These are phyloP conservation scores for Drosophila ficusphila DNA, from an alignment of 1,140 invertebrate genomes.

Conservation along the genomic window DNA sequence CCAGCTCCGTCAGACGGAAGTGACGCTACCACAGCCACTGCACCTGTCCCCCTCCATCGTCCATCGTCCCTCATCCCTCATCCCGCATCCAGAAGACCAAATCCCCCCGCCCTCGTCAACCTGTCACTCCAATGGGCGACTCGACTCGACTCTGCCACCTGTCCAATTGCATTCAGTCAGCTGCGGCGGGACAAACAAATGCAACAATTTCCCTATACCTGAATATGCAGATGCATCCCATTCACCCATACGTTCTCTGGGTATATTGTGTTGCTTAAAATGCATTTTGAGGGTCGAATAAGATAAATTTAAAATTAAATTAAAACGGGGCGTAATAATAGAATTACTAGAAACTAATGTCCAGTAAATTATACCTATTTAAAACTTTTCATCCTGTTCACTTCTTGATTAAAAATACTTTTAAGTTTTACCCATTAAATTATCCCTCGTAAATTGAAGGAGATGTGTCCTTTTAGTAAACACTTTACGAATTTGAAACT, in stretches of 20 bases:
- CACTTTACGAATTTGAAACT: too few species aligned
- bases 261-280: background rate
- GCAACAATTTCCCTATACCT: slow-evolving; percentile 61
- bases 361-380: too few species aligned
- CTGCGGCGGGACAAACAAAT: slow-evolving; percentile 45
- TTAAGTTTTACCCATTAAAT: too few species aligned
- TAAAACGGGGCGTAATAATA: too few species aligned
- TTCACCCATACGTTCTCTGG: slow-evolving; percentile 1
- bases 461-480: too few species aligned
- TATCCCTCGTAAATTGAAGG: too few species aligned
- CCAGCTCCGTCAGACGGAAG: slow-evolving; percentile 48
- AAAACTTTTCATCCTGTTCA: too few species aligned
- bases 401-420: too few species aligned
- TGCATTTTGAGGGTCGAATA: background rate
- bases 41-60: slow-evolving; percentile 53
- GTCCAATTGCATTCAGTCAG: slow-evolving; percentile 66
- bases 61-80: slow-evolving; percentile 25
- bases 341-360: too few species aligned
- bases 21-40: slow-evolving; percentile 33
- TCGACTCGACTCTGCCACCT: slow-evolving; percentile 45
- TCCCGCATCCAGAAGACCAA: too few species aligned
- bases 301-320: too few species aligned
- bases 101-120: slow-evolving; percentile 15
- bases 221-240: slow-evolving; percentile 35
- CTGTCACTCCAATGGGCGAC: slow-evolving; percentile 44